Base-by-base conservation (phyloP, 2,113 vertebrate genomes). In the Rana temporaria region DNA sequence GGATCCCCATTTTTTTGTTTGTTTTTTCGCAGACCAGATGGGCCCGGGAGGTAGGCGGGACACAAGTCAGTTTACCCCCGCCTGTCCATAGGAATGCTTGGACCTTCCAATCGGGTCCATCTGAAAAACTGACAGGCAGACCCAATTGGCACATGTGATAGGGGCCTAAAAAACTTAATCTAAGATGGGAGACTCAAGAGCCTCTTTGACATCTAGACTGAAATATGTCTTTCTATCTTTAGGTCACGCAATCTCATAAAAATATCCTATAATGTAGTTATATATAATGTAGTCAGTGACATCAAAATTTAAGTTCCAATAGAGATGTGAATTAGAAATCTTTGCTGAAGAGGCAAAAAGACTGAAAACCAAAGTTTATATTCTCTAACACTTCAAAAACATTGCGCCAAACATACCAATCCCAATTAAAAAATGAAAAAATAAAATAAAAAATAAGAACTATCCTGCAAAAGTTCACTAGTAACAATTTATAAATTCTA, bases 401-500 rank as follows among this genome's bases (percentile, higher is more conserved):
- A 42, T 20, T 19, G 70, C 16, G 52, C 69, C 52, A 24, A 71
- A 71, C 69, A 30, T 52, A 14, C 56, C 22, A 42, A 60, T 38
- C 34, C 16, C 56, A 11, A n/a, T 15, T 42, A n/a, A 38, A 20
- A 34, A 38, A 30, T 5, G 9, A 42, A 7, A 7, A 42, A 7
- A 12, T 14, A 48, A 75, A 42, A n/a, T 38, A 75, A 75, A 75
- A 75, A 75, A 75, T 34, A 17, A 34, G 34, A 75, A 75, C 42
- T 60, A 38, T 75, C 57, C 72, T n/a, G n/a, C 30, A 8, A 59
- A 16, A 60, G 19, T 75, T 75, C 30, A 75, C 56, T 60, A 75
- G 34, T 62, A 74, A 57, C 48, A 72, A 30, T 72, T 55, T 30
- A 38, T 74, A 60, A 59, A 60, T 75, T 60, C 86, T 79, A 72